phyloP scores from a whole-genome alignment of 2,888 invertebrate species.

The Zygothrica quintamaculata region DNA sequence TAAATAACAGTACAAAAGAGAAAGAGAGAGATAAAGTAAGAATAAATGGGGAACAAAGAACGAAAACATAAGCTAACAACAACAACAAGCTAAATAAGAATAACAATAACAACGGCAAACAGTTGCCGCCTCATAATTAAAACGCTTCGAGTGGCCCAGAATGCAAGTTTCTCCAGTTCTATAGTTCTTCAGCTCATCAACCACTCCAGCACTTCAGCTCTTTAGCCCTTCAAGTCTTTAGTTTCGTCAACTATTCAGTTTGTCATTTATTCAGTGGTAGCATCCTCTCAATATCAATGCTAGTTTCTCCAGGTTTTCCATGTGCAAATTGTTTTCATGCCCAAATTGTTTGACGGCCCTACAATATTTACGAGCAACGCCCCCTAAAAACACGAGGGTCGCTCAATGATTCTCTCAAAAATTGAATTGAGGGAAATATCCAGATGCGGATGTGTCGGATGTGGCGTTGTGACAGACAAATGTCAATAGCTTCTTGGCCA shows the following conservation, averaged over 20 bases:
- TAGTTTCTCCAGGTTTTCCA: conserved; percentile 19
- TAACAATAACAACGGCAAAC: conserved; percentile 49
- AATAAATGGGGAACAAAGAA: conserved; percentile 31
- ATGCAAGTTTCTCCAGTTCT: conserved; percentile 10
- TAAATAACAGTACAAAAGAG: too few species aligned
- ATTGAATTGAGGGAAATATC: conserved; percentile 14
- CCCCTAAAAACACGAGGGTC: conserved; percentile 53
- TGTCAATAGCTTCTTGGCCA: conserved; percentile 63
- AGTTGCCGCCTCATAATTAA: conserved; percentile 74
- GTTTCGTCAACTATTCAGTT: too few species aligned
- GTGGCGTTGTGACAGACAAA: conserved; percentile 74
- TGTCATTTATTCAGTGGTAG: background rate
- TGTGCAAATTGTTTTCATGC: conserved; percentile 66
- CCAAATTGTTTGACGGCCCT: conserved; percentile 49
- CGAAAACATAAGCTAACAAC: conserved; percentile 22
- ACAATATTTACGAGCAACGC: conserved; percentile 63
- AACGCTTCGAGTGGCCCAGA: conserved; percentile 65
- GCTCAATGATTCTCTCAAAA: conserved; percentile 14
- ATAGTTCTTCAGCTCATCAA: background rate
- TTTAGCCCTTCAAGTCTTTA: background rate
- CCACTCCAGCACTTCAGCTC: background rate
- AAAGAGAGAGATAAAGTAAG: conserved; percentile 4
- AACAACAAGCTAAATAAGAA: conserved; percentile 37
- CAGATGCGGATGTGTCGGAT: conserved; percentile 22
- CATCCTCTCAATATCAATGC: too few species aligned